Conservation (phyloP, 2,797 vertebrate species). For the Falco biarmicus region DNA sequence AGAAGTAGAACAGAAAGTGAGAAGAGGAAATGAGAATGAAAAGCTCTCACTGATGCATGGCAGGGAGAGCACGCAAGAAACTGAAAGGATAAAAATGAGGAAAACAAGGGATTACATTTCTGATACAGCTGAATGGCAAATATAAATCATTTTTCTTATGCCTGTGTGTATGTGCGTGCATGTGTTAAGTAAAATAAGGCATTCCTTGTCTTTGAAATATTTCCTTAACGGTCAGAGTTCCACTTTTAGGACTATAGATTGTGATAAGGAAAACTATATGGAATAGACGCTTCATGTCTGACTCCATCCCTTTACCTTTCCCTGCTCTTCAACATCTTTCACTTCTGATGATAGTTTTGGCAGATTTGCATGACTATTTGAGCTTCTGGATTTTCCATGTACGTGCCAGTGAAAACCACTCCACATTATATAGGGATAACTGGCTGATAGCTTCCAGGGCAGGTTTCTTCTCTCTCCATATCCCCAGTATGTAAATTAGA, state of each 20-base stretch:
- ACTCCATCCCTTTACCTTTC: not conserved
- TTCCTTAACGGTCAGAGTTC: not conserved
- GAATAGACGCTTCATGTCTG: not conserved
- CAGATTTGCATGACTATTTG: not conserved
- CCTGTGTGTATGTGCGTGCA: not conserved
- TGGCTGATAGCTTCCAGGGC: not conserved
- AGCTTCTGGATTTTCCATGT: not conserved
- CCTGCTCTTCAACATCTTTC: not conserved
- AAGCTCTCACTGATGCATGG: not conserved
- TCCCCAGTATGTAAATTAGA: not conserved
- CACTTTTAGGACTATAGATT: not conserved
- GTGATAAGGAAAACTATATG: not conserved
- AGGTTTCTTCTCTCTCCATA: not conserved
- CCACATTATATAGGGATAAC: not conserved
- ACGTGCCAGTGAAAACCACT: not conserved
- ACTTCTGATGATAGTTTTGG: not conserved
- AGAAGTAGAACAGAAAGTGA: not conserved
- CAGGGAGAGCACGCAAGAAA: not conserved
- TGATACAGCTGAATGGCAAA: not conserved
- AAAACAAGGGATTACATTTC: not conserved
- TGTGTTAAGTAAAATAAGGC: not conserved
- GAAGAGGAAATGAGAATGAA: conserved; percentile 11
- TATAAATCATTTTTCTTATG: not conserved
- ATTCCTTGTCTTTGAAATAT: not conserved
- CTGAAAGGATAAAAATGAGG: not conserved